Percentiles rank a stretch among this genome's conserved stretches.
These are phyloP conservation scores for Cheilinus undulatus DNA, from an alignment of 2,113 vertebrate genomes.

Conservation along the genomic window DNA sequence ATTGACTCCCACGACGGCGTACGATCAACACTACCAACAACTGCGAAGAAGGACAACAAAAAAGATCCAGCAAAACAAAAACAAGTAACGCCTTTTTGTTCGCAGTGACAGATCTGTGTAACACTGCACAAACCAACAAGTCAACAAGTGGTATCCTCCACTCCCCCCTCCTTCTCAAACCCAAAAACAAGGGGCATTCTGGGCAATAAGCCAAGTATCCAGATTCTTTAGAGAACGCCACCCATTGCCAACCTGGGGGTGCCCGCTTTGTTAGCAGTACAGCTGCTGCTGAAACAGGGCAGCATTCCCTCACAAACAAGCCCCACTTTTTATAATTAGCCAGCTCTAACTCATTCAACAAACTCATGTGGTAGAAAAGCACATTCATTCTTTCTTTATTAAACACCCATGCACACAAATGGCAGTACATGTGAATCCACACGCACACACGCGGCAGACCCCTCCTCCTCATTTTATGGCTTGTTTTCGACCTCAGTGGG, in stretches of 20 bases:
- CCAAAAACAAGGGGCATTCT: conserved; percentile 44
- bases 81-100: conserved; percentile 44
- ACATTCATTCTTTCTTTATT: conserved; percentile 15
- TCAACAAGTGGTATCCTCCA: conserved; percentile 82
- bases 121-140: conserved; percentile 50
- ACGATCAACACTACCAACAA: conserved; percentile 44
- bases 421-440: conserved; percentile 31
- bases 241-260: conserved; percentile 68
- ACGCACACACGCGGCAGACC: conserved; percentile 20
- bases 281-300: conserved; percentile 70
- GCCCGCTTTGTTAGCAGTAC: conserved; percentile 61
- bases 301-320: conserved; percentile 57
- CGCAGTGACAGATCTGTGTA: conserved; percentile 22
- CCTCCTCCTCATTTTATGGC: conserved; percentile 70
- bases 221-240: conserved; percentile 74
- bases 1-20: conserved; percentile 43
- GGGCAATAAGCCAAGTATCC: conserved; percentile 73
- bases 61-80: conserved; percentile 39
- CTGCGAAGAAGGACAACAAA: conserved; percentile 27
- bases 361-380: conserved; percentile 25
- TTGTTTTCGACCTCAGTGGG: conserved; percentile 71
- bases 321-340: conserved; percentile 54
- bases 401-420: conserved; percentile 16
- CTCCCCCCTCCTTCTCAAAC: neutral
- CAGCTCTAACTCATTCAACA: conserved; percentile 43